Evolutionary conservation across 1,140 invertebrate species (phyloP), one percentile per base, ranked within the genome.

Genomic region (Aphaenogaster floridana): DNA sequence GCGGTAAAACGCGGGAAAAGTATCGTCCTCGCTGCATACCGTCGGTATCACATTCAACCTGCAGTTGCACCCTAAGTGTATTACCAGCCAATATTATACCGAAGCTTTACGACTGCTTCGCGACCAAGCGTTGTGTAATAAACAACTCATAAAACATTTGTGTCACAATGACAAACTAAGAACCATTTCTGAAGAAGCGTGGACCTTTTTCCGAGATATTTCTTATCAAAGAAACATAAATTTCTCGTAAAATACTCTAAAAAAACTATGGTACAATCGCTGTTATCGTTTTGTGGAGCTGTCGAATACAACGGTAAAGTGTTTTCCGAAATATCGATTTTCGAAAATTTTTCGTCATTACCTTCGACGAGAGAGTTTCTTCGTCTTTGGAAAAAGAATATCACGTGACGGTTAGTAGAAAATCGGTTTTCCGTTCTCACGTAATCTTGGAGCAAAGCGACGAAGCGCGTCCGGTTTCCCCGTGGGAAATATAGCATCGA

Each of bases 61-160:
- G 9, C 21, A 54, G 39, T 71, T 63, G 28, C 28, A 42, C 21
- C 17, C 50, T 36, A 36, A 71, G 36, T 11, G 64, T 78, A 36
- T 54, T 88, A 86, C 69, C 71, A 76, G 68, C 61, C 63, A 86
- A 88, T 68, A 61, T 42, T 78, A 39, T n/a, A 68, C 15, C n/a
- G 34, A 76, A 59, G 39, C 8, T 74, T 66, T 85, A 69, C 34
- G 80, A 69, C 71, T 69, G 61, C 28, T 34, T n/a, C 57, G 42
- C 21, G 69, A 45, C 5, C n/a, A 39, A 39, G 57, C 21, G 50
- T 36, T 71, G 11, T 11, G 28, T 48, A 68, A 76, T 77, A 85
- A 88, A 87, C 42, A 68, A 77, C 63, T 69, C 54, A 0, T 52
- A 50, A 66, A 83, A 84, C 52, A 54, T 66, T 36, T 39, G 8